These are phyloP conservation scores for Regulus satrapa DNA, from an alignment of 2,113 vertebrate genomes.

Conservation along the genomic window DNA sequence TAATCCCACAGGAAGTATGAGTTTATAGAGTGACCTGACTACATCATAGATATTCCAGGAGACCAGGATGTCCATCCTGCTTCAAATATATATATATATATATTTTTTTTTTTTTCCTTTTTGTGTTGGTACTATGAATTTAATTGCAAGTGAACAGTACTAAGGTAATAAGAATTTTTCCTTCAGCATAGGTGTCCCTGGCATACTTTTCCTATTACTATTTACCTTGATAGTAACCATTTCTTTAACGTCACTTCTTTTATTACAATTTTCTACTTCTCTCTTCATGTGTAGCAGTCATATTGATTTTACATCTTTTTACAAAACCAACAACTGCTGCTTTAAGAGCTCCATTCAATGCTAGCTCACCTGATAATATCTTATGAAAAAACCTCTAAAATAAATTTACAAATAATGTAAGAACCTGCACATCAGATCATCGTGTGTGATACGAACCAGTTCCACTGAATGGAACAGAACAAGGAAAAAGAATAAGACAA, in stretches of 20 bases:
- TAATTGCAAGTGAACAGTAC: not conserved
- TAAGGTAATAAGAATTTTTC: not conserved
- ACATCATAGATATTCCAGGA: not conserved
- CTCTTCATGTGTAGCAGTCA: not conserved
- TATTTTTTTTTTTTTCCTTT: not conserved
- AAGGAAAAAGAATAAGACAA: not conserved
- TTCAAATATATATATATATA: too few relatives aligned
- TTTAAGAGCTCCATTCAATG: not conserved
- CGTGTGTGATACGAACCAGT: not conserved
- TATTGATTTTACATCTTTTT: not conserved
- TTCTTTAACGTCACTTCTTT: not conserved
- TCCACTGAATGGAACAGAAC: not conserved
- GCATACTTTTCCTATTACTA: not conserved
- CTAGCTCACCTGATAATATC: not conserved
- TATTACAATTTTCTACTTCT: not conserved
- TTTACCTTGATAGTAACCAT: not conserved
- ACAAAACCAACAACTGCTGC: not conserved
- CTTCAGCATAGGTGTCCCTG: not conserved
- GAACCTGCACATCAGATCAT: not conserved
- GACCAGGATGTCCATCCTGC: not conserved
- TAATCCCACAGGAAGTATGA: not conserved
- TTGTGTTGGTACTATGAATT: not conserved
- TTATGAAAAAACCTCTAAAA: not conserved
- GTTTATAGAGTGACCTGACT: not conserved
- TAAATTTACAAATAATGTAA: not conserved